phyloP scores from a whole-genome alignment of 2,113 vertebrate species.

The Diglossa brunneiventris region DNA sequence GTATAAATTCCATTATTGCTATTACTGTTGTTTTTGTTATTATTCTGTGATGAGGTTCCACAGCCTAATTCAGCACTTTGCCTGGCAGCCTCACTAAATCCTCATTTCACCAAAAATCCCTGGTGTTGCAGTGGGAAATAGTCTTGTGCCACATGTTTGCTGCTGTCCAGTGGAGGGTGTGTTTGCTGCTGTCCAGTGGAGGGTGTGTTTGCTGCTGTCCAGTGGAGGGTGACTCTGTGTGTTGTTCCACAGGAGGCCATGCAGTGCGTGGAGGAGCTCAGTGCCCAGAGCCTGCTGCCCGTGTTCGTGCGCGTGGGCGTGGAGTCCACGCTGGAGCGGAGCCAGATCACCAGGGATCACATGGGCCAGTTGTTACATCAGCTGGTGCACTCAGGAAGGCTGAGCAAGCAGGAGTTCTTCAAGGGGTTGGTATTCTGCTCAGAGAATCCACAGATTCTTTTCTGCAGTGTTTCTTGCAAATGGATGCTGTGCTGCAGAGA shows the following conservation, averaged over 20 bases:
- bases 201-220: accelerated
- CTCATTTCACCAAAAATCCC: not conserved
- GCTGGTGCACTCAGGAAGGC: slow-evolving; percentile 83
- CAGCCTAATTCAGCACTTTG: not conserved
- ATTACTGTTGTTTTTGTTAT: not conserved
- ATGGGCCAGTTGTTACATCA: slow-evolving; percentile 92
- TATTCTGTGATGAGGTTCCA: not conserved
- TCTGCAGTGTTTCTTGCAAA: not conserved
- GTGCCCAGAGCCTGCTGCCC: slow-evolving; percentile 76
- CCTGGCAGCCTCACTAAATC: not conserved
- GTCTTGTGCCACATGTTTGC: not conserved
- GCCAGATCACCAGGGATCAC: slow-evolving; percentile 94
- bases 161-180: no score
- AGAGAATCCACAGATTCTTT: accelerated
- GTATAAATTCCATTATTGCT: not conserved
- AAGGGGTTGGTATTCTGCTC: slow-evolving; percentile 82
- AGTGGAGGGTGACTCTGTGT: not conserved
- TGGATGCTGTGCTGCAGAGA: not conserved
- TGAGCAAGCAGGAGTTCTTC: slow-evolving; percentile 88
- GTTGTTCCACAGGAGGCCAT: slow-evolving; percentile 83
- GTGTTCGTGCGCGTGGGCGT: slow-evolving; percentile 90
- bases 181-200: no score
- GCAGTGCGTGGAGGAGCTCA: slow-evolving; percentile 92
- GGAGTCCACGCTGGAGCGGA: slow-evolving; percentile 93
- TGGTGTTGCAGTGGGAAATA: accelerated